Base-by-base conservation (phyloP, 2,797 vertebrate species). In the Lepus townsendii region DNA sequence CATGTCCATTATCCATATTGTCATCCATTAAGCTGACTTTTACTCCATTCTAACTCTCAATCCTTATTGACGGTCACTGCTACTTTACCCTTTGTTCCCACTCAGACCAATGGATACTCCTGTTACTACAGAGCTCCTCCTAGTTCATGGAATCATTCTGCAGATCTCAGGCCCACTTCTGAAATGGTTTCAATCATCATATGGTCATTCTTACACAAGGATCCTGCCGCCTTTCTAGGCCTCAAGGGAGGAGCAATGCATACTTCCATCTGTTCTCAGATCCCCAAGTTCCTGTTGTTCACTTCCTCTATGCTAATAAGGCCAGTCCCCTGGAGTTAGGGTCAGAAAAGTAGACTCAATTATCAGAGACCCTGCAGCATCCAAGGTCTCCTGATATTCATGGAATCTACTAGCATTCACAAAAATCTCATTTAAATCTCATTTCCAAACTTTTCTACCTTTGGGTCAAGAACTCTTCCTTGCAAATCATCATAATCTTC, bases 401-500 rank as follows among this genome's bases (percentile, higher is more conserved):
- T 57, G 54, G 17, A 57, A 57, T 57, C 3, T 17, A 13, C 54
- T 57, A 14, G 54, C 54, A 57, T 57, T 38, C 38, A 57, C 13
- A 13, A 57, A 57, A 57, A 13, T 57, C 54, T 57, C 54, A 14
- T 57, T 13, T 57, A 38, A 38, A 38, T 38, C 4, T 2, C 54
- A 14, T 13, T 66, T 68, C 50, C 32, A 72, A 83, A 1, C 60
- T 89, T 86, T 77, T 57, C 75, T 60, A 62, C 16, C 77, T 19
- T 38, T 52, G 20, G 47, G 7, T 79, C 66, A 96, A 76, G 78
- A 71, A 65, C 5, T 9, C 3, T 75, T 85, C 68, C 47, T 84
- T 91, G 4, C 42, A 78, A 63, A 63, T 78, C 26, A 85, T 52
- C 30, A 75, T 83, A 83, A 72, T 91, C 14, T 88, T 88, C 11